Base-by-base conservation (phyloP, 2,113 vertebrate species). In the Oryzias celebensis region DNA sequence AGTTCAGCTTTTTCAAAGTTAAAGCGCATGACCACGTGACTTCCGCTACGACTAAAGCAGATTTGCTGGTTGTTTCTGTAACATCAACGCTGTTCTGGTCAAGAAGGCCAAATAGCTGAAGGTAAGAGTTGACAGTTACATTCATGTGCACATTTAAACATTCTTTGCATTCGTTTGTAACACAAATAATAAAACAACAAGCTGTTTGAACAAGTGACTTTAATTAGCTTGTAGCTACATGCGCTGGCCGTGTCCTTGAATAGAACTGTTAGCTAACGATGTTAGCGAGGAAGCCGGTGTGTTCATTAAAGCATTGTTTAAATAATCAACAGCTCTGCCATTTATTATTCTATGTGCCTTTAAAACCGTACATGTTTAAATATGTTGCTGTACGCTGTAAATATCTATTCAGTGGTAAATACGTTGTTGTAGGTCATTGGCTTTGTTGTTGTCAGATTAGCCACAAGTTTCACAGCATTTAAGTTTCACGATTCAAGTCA, bases 21-120 rank as follows among this genome's bases (percentile, higher is more conserved):
- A 23, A 0, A 18, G 6, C 4, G 5, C 16, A 48, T 17, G 17
- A 48, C 46, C 17, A 48, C 10, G 3, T 7, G 16, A 58, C 24
- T 80, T 87, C 83, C 85, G 70, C 55, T 71, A n/a, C 59, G 71
- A 44, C 69, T 24, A 59, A 78, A 70, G n/a, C 23, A 5, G 2
- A 57, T 56, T 23, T 6, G 50, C 22, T 73, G 48, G 71, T 56
- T 51, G 61, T 46, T 20, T 50, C 48, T 36, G 4, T 71, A 14
- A 24, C 22, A 65, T 54, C 70, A 66, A 45, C 70, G 90, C 91
- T 93, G 90, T 91, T 92, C 88, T 91, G 89, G 91, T 92, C 90
- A 41, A 90, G 88, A 91, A 92, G 92, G 86, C 91, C 91, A 92
- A 92, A 92, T 90, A 91, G 91, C 92, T 83, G 73, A 84, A 90